Evolutionary conservation across 2,888 invertebrate species (phyloP), one percentile per base, ranked within the genome.

Genomic region (Ophioninae sp.): DNA sequence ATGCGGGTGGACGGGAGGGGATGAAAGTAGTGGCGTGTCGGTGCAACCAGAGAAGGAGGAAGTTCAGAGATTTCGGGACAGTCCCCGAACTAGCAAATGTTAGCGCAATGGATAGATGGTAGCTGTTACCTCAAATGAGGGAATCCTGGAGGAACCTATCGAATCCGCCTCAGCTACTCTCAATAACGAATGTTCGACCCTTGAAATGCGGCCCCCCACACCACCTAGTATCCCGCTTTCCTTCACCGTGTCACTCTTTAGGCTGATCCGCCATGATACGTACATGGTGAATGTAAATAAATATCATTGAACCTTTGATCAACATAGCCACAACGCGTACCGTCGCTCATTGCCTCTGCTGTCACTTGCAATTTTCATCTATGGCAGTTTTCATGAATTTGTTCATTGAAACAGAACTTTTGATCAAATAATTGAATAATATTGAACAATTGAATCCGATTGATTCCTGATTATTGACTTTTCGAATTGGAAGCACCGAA

Each of bases 111-210:
- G 68, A 78, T 64, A 62, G n/a, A 23, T 39, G 37, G 56, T 8
- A 30, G 39, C 23, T 69, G 69, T 39, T 65, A 57, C 21, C 37
- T 67, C 84, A 82, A 39, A 72, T 61, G 68, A 56, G 57, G 50
- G 37, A 81, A 85, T 57, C 67, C 50, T 13, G 30, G 68, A 79
- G 76, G 67, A 76, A 79, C 74, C 75, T 76, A 41, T 61, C 70
- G 44, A 81, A 81, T 70, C 65, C 56, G 56, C 56, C 72, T 73
- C 62, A 72, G 70, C 21, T 56, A 61, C 67, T 50, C 74, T 75
- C 79, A 88, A 91, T 90, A 89, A 91, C 89, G 89, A 91, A 91
- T 90, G 88, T 89, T 90, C 87, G 88, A 87, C 67, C 82, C 81
- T 78, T 75, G 59, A 85, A 82, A 23, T n/a, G 57, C 41, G 41